Evolutionary conservation across 2,888 invertebrate genomes (phyloP).

Genomic region (Amaurobius ferox): DNA sequence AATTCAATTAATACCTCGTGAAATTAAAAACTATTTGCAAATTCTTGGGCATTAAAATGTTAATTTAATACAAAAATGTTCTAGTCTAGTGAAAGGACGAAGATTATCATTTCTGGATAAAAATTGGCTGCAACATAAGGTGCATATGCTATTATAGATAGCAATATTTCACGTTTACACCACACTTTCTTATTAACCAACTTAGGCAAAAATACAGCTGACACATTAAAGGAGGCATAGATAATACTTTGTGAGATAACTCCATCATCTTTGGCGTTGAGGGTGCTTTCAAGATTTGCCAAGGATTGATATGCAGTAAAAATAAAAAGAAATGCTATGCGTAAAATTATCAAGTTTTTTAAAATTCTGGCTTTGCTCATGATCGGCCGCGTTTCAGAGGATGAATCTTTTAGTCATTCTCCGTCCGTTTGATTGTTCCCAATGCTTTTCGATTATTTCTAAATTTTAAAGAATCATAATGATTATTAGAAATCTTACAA

Average conservation of each 20-base stretch:
- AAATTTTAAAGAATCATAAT: too few species aligned
- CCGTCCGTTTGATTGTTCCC: too few species aligned
- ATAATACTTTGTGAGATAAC: conserved; percentile 92
- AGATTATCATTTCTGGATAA: conserved; percentile 90
- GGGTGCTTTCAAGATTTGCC: conserved; percentile 92
- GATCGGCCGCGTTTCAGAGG: background rate
- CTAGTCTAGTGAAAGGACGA: conserved; percentile 93
- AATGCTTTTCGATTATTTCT: too few species aligned
- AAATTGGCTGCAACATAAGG: conserved; percentile 97
- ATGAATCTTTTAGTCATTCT: too few species aligned
- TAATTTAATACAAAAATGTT: too few species aligned
- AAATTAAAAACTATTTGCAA: too few species aligned
- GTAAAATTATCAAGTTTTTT: conserved; percentile 93
- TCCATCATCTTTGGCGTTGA: conserved; percentile 92
- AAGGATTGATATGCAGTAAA: conserved; percentile 98
- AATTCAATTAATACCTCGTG: too few species aligned
- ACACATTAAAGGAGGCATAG: conserved; percentile 94
- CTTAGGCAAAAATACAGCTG: conserved; percentile 96
- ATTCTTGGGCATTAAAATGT: too few species aligned
- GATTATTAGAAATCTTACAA: too few species aligned
- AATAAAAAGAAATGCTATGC: conserved; percentile 95
- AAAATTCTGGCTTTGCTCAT: conserved; percentile 82
- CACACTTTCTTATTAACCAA: conserved; percentile 94
- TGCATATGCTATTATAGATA: conserved; percentile 94
- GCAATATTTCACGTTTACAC: conserved; percentile 96